A percentile compares a stretch with the other conserved stretches of the same genome.
Evolutionary conservation across 2,797 vertebrate genomes (phyloP).

Genomic region (Chiloscyllium punctatum): DNA sequence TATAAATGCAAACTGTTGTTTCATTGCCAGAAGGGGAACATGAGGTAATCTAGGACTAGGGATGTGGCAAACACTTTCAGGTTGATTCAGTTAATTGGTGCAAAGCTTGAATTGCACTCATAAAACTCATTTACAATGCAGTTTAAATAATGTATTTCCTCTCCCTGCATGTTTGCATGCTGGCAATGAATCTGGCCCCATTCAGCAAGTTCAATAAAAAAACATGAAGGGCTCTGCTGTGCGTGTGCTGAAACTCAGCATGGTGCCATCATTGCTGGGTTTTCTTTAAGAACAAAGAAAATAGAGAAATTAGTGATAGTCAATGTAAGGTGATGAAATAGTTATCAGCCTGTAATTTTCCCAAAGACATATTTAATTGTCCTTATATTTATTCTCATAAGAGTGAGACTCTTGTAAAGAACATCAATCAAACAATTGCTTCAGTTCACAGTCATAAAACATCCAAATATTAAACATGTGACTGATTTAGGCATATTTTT

Average conservation of each 20-base stretch:
- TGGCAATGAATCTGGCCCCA: neutral
- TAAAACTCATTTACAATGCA: neutral
- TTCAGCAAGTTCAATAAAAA: neutral
- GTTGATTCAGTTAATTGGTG: neutral
- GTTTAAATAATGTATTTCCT: conserved; percentile 28
- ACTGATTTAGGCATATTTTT: neutral
- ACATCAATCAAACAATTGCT: neutral
- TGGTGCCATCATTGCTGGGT: neutral
- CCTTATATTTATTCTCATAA: neutral
- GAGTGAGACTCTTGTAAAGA: neutral
- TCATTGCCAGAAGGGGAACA: neutral
- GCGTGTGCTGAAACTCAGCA: neutral
- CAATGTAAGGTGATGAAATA: neutral
- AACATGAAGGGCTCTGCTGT: neutral
- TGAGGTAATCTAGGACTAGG: neutral
- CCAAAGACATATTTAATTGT: neutral
- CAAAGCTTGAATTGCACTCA: neutral
- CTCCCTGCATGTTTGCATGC: neutral
- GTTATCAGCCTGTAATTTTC: neutral
- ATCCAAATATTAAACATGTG: neutral
- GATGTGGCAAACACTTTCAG: neutral
- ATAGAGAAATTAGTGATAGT: neutral
- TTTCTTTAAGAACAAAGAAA: neutral
- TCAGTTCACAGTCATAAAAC: too few species aligned
- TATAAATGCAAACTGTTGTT: neutral